Evolutionary conservation across 2,888 invertebrate genomes (phyloP), one percentile per base, ranked within the genome.

Genomic region (Ligdia adustata): DNA sequence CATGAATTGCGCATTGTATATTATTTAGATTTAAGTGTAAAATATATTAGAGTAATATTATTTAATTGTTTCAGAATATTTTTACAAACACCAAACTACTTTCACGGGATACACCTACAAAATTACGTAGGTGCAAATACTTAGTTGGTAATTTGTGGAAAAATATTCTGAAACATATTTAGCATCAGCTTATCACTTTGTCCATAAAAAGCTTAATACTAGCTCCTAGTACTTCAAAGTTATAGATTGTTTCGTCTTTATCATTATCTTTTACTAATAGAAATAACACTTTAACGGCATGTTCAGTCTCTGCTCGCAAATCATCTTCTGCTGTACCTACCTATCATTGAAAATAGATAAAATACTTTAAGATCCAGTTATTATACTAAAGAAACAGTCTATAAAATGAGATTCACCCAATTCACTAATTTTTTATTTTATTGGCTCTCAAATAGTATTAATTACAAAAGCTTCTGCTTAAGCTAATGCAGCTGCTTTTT

Each of bases 401-500:
- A 66, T 77, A 78, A 38, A 37, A 20, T 18, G 31, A 27, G 18
- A 26, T 31, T 37, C 27, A 42, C 31, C 27, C 5, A 27, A 16
- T 42, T 61, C 56, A 55, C 57, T 20, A 51, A 53, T 9, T 22
- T 35, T 12, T 14, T 9, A 5, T 18, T 7, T 33, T 18, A 11
- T 45, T 32, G 28, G 34, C 16, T 40, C 46, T 41, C 46, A n/a
- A 41, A 14, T 33, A 33, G 32, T 20, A 33, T 40, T 5, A 2
- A 48, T 59, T 60, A 69, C 63, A 41, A 55, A 60, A 65, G 65
- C 71, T 83, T 86, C 81, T 69, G 87, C 87, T 88, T 88, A 50
- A 55, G 83, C 87, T 85, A 72, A 82, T 73, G 84, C 83, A 73
- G 79, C 75, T 69, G 86, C 87, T 87, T 87, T 39, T 80, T 79